Evolutionary conservation across 2,113 vertebrate species (phyloP), one percentile per base, ranked within the genome.

Genomic region (Ctenomys sociabilis): DNA sequence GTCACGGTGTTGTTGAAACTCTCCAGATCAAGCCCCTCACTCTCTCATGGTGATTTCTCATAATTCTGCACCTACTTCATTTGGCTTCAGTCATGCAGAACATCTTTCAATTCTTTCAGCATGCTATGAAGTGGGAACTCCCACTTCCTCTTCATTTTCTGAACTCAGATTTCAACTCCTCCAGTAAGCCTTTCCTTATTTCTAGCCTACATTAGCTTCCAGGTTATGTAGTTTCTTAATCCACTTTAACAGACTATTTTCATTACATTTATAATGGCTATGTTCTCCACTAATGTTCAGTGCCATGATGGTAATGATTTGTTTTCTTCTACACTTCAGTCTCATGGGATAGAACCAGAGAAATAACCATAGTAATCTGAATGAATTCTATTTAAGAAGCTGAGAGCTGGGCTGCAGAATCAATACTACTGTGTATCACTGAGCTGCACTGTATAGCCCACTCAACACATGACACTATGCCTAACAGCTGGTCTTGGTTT

Each of bases 101-200:
- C 5, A 45, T 45, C 28, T 43, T 94, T 83, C 35, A 40, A 81
- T 49, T 26, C 72, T 40, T 75, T 63, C 5, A 63, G 26, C 49
- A 80, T 49, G 3, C 32, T 16, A 7, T 59, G 45, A n/a, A n/a
- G n/a, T n/a, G n/a, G n/a, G 28, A 75, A 80, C 24, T 82, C n/a
- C 40, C 66, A 73, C 32, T 83, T 57, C 43, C 45, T 72, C 22
- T 97, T 95, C 45, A 83, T 59, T 86, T 80, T 86, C 75, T 96
- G 70, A 78, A 35, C 26, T 70, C 77, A 77, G 26, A 91, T 81
- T 61, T 93, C 66, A 72, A 6, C 66, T 92, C 21, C 26, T 87
- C 43, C 12, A 24, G 1, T 28, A 32, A 54, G 40, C 5, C 26
- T 68, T 91, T 75, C n/a, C 37, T 75, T 57, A 90, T 3, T 1